Evolutionary conservation across 2,888 invertebrate genomes (phyloP).

Genomic region (Himalopsyche kuldschensis): DNA sequence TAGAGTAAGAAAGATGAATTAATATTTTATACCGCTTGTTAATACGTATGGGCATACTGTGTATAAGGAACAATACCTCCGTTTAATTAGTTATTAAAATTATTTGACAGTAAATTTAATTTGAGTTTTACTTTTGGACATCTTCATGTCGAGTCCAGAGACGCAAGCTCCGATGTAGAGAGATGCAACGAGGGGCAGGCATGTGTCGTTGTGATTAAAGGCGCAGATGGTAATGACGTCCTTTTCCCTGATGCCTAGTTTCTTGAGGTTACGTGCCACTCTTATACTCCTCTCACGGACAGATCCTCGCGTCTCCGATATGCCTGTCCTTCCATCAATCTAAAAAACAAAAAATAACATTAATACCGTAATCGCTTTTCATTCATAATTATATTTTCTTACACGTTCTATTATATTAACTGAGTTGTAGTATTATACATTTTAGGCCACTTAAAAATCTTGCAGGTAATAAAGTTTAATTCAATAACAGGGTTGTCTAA

Average conservation of each 20-base stretch:
- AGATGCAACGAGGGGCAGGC: slow-evolving; percentile 43
- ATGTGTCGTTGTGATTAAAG: slow-evolving; percentile 43
- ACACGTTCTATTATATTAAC: too few relatives aligned
- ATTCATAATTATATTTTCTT: too few relatives aligned
- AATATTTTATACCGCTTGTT: too few relatives aligned
- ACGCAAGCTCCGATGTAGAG: slow-evolving; percentile 43
- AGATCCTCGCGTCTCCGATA: slow-evolving; percentile 42
- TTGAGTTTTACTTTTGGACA: slow-evolving; percentile 35
- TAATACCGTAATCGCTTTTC: too few relatives aligned
- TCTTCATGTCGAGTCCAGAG: slow-evolving; percentile 43
- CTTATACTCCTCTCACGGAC: slow-evolving; percentile 41
- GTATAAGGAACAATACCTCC: too few relatives aligned
- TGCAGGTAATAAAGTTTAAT: too few relatives aligned
- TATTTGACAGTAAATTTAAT: neutral
- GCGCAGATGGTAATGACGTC: slow-evolving; percentile 44
- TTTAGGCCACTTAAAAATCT: too few relatives aligned
- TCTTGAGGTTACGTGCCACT: slow-evolving; percentile 42
- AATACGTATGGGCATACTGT: too few relatives aligned
- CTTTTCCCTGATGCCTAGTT: slow-evolving; percentile 41
- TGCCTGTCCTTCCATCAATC: slow-evolving; percentile 42
- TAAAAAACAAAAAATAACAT: slow-evolving; percentile 20
- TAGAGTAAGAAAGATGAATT: too few relatives aligned
- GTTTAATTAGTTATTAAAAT: too few relatives aligned
- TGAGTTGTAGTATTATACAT: too few relatives aligned
- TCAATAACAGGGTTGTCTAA: too few relatives aligned